phyloP scores from a whole-genome alignment of 2,797 vertebrate species.

The Glyptemys insculpta region DNA sequence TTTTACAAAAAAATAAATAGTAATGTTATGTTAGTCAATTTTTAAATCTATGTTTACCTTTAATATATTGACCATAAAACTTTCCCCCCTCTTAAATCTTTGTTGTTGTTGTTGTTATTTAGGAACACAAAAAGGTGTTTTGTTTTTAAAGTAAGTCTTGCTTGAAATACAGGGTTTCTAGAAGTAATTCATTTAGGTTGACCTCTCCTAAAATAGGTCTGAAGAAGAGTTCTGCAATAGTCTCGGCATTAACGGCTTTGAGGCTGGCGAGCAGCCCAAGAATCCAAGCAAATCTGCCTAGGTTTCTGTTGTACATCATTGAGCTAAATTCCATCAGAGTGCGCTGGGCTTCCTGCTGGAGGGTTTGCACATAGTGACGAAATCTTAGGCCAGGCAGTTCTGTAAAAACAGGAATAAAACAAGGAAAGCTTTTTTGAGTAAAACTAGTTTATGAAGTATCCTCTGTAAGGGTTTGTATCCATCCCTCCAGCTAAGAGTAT shows the following conservation, averaged over 20 bases:
- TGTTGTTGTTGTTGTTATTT: neutral
- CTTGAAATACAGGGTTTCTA: constrained; percentile 48
- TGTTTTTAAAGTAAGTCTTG: constrained; percentile 8
- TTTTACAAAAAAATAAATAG: neutral
- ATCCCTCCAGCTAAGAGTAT: neutral
- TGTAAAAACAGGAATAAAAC: constrained; percentile 40
- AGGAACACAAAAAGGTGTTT: neutral
- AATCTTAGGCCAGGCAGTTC: constrained; percentile 39
- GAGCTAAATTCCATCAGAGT: constrained; percentile 63
- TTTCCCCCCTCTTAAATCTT: neutral
- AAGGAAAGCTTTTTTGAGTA: neutral
- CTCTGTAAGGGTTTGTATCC: neutral
- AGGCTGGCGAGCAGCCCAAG: constrained; percentile 41
- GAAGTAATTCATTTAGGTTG: constrained; percentile 51
- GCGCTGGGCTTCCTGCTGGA: constrained; percentile 68
- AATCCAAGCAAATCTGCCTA: constrained; percentile 49
- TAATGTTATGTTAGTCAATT: neutral
- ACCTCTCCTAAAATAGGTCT: constrained; percentile 54
- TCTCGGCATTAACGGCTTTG: constrained; percentile 15
- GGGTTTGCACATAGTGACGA: constrained; percentile 60
- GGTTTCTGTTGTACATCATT: constrained; percentile 27
- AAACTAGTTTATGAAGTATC: neutral
- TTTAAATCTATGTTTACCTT: neutral
- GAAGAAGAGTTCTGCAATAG: constrained; percentile 70
- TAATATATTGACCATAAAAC: neutral